Percentiles rank a stretch among this genome's conserved stretches.
Conservation (phyloP, 2,888 invertebrate genomes). For the Lasioglossum pauxillum region DNA sequence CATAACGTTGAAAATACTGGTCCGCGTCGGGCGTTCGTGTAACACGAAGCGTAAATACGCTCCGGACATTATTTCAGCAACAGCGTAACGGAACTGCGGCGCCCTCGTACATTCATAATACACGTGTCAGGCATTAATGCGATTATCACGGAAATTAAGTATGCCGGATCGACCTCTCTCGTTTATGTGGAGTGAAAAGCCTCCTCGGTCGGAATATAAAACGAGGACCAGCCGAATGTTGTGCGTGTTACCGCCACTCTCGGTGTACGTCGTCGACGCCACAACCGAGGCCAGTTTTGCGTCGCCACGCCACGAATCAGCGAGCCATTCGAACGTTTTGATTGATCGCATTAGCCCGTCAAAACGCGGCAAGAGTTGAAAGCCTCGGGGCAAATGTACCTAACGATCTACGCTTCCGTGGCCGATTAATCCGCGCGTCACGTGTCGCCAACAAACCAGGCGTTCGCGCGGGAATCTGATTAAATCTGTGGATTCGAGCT, state of each 20-base stretch:
- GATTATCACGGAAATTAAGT: neutral
- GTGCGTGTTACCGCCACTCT: neutral
- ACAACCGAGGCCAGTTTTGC: neutral
- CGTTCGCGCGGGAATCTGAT: constrained; percentile 28
- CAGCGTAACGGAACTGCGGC: neutral
- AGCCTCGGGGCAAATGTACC: constrained; percentile 40
- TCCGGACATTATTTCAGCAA: neutral
- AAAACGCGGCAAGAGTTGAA: constrained; percentile 41
- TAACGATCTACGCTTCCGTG: constrained; percentile 43
- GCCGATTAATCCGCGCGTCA: constrained; percentile 54
- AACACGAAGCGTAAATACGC: neutral
- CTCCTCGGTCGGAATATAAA: neutral
- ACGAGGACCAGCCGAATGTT: neutral
- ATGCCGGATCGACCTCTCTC: neutral
- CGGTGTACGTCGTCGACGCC: neutral
- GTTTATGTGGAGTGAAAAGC: neutral
- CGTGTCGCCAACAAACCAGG: constrained; percentile 31
- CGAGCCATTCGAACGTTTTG: constrained; percentile 36
- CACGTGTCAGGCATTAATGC: neutral
- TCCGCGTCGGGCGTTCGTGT: neutral
- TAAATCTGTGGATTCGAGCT: constrained; percentile 19
- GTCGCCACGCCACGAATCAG: constrained; percentile 5
- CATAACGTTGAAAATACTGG: neutral
- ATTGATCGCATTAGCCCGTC: constrained; percentile 51
- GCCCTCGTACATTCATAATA: neutral